phyloP scores from a whole-genome alignment of 2,113 vertebrate species.

The Hyaena hyaena region DNA sequence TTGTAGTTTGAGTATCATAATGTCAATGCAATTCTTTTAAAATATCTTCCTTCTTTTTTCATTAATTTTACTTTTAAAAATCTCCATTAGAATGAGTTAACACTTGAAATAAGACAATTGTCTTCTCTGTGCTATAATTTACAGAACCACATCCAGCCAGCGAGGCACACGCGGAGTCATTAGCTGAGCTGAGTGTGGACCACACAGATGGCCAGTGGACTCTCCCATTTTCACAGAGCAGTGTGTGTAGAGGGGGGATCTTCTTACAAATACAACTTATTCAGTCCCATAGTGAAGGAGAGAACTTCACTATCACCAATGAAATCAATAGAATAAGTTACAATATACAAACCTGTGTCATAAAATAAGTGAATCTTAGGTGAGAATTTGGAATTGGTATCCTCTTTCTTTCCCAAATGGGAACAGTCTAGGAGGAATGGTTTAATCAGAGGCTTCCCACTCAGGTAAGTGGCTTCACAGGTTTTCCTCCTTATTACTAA shows the following conservation, averaged over 20 bases:
- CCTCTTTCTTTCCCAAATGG: too few relatives aligned
- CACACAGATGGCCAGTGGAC: neutral
- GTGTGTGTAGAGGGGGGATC: neutral
- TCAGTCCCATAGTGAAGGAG: accelerated
- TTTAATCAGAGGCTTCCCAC: neutral
- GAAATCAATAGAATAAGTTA: accelerated
- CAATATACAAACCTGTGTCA: accelerated
- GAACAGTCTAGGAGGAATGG: neutral
- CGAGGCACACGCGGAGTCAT: neutral
- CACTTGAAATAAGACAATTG: neutral
- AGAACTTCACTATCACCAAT: accelerated
- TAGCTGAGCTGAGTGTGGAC: accelerated
- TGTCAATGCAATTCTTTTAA: neutral
- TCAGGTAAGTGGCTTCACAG: neutral
- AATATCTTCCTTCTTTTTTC: neutral
- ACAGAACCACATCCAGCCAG: neutral
- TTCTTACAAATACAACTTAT: neutral
- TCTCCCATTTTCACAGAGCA: slow-evolving; percentile 59
- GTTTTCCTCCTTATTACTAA: too few relatives aligned
- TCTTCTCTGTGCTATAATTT: neutral
- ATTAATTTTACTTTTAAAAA: neutral
- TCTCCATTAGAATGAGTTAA: neutral
- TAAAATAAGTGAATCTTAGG: neutral
- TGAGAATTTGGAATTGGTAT: neutral
- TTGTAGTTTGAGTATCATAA: neutral